Base-by-base conservation (phyloP, 2,113 vertebrate genomes). In the Pachypanchax playfairii region DNA sequence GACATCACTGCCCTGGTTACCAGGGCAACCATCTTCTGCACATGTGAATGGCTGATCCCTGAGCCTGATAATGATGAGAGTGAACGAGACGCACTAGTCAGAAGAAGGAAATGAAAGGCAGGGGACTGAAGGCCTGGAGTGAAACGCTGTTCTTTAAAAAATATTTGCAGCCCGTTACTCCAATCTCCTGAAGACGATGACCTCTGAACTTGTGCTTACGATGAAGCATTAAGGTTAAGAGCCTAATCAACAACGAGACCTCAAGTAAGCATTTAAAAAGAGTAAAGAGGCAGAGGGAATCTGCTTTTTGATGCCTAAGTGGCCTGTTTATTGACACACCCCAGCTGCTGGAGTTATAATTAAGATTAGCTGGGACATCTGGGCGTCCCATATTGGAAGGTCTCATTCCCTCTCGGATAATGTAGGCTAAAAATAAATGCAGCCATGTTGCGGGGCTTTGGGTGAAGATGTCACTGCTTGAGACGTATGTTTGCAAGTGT, bases 81-180 rank as follows among this genome's bases (percentile, higher is more conserved):
- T 55, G 76, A 70, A 59, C 2, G 46, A 80, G 68, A 77, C 59
- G 17, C 63, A 54, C 65, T 76, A 60, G 64, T 70, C 58, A 31
- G 65, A 65, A 41, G 53, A 13, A 70, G 56, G 63, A 79, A 72
- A 79, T 65, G 49, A 76, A 72, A 68, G 62, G 66, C 53, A 17
- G 56, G 6, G 15, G 58, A 33, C 20, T n/a, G 15, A 74, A 53
- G 0, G 35, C 20, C 17, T 2, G 24, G 31, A 62, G 39, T 20
- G 43, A 54, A 53, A 77, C 14, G 38, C 48, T 44, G 21, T 58
- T 68, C 47, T 56, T 22, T n/a, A n/a, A n/a, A n/a, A n/a, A n/a
- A n/a, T n/a, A n/a, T n/a, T 39, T 25, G 38, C 29, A 22, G 9
- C 17, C 39, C 17, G 53, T 28, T 50, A 9, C 14, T 11, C 10